These are phyloP conservation scores for Drosophila incognita DNA, from an alignment of 2,888 invertebrate species.

Conservation along the genomic window DNA sequence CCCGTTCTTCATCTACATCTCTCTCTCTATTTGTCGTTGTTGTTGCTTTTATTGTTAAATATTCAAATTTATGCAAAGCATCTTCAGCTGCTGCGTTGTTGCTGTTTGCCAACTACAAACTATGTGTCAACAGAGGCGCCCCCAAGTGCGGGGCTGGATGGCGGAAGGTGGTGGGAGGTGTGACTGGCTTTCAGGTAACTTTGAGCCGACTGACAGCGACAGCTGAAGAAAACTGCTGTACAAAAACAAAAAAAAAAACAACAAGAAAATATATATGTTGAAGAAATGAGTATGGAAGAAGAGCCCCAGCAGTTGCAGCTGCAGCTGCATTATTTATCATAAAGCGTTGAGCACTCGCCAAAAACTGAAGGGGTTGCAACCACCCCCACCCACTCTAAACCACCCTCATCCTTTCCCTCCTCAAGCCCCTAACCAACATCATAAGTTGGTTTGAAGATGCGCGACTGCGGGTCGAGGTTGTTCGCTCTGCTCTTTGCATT, in stretches of 20 bases:
- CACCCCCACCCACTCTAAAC: not conserved
- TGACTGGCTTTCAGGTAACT: constrained; percentile 37
- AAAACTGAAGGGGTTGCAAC: constrained; percentile 43
- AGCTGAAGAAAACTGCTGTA: constrained; percentile 58
- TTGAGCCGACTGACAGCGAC: constrained; percentile 56
- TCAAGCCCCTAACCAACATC: not conserved
- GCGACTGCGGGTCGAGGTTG: constrained; percentile 48
- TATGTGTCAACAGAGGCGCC: constrained; percentile 69
- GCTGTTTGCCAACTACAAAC: constrained; percentile 72
- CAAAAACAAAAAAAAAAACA: constrained; percentile 8
- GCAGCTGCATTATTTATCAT: constrained; percentile 74
- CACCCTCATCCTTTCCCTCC: not conserved
- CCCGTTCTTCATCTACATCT: not conserved
- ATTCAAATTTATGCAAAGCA: constrained; percentile 79
- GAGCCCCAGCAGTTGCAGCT: constrained; percentile 7
- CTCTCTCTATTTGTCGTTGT: constrained; percentile 40
- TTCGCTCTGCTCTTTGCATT: constrained; percentile 65
- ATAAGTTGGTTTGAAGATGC: constrained; percentile 45
- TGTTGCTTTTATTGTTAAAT: constrained; percentile 64
- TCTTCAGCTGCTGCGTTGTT: constrained; percentile 64
- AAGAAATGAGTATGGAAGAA: not conserved
- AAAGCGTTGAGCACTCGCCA: constrained; percentile 58
- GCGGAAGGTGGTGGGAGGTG: constrained; percentile 2
- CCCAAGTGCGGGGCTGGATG: constrained; percentile 6
- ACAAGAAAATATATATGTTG: not conserved